These are phyloP conservation scores for Lamproptera curius DNA, from an alignment of 2,888 invertebrate species.

Conservation along the genomic window DNA sequence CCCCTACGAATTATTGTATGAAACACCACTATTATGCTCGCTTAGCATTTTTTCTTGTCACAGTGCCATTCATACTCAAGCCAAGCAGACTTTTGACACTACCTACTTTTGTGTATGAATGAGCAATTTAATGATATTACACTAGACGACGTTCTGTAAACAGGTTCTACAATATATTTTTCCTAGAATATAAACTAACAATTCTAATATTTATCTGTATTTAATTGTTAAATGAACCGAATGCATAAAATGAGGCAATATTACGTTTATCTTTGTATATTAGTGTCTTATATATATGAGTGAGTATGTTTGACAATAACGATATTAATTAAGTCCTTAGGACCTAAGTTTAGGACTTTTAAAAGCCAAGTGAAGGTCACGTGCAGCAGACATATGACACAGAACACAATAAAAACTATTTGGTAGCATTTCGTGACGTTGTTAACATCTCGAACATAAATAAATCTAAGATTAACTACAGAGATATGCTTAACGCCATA, in stretches of 20 bases:
- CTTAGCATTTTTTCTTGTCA: too few relatives aligned
- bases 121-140: too few relatives aligned
- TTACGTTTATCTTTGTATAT: neutral
- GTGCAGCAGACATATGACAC: neutral
- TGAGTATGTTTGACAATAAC: neutral
- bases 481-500: constrained; percentile 18
- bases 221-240: neutral
- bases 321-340: neutral
- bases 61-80: too few relatives aligned
- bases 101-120: too few relatives aligned
- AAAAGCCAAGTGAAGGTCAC: neutral
- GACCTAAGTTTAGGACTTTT: neutral
- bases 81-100: too few relatives aligned
- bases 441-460: constrained; percentile 10
- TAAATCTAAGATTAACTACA: constrained; percentile 9
- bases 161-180: neutral
- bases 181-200: neutral
- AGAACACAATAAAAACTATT: constrained; percentile 11
- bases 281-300: neutral
- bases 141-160: too few relatives aligned
- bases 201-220: neutral
- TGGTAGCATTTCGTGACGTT: constrained; percentile 19
- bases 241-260: neutral
- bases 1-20: too few relatives aligned
- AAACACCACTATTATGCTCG: too few relatives aligned